These are phyloP conservation scores for Nibea coibor DNA, from an alignment of 2,113 vertebrate genomes.

Conservation along the genomic window DNA sequence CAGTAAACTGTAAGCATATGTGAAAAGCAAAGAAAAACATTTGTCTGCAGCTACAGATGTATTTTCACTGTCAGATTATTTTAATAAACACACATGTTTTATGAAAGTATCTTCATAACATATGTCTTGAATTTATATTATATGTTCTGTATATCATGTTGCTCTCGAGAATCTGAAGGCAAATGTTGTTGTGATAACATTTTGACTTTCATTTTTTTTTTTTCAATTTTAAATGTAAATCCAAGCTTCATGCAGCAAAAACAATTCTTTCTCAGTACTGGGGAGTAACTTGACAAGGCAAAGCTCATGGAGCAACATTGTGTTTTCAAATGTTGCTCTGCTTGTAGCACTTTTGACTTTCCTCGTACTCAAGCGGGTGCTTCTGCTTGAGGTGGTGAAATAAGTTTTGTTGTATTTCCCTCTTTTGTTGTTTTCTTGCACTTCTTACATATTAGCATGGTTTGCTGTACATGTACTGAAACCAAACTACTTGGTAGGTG, in stretches of 20 bases:
- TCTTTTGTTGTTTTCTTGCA: too few relatives aligned
- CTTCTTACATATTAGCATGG: too few relatives aligned
- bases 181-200: not conserved
- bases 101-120: not conserved
- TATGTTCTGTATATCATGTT: not conserved
- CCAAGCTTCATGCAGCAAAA: not conserved
- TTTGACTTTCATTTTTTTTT: too few relatives aligned
- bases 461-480: too few relatives aligned
- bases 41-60: not conserved
- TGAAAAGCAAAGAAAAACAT: not conserved
- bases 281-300: not conserved
- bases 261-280: not conserved
- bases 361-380: too few relatives aligned
- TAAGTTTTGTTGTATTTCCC: too few relatives aligned
- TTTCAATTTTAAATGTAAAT: not conserved
- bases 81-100: not conserved
- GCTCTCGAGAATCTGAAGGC: not conserved
- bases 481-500: too few relatives aligned
- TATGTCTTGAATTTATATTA: not conserved
- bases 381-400: too few relatives aligned
- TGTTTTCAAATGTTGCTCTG: not conserved
- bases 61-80: not conserved
- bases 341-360: too few relatives aligned
- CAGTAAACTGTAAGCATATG: constrained; percentile 37
- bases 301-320: not conserved